Conservation (phyloP, 2,113 vertebrate species). For the Myodes glareolus region DNA sequence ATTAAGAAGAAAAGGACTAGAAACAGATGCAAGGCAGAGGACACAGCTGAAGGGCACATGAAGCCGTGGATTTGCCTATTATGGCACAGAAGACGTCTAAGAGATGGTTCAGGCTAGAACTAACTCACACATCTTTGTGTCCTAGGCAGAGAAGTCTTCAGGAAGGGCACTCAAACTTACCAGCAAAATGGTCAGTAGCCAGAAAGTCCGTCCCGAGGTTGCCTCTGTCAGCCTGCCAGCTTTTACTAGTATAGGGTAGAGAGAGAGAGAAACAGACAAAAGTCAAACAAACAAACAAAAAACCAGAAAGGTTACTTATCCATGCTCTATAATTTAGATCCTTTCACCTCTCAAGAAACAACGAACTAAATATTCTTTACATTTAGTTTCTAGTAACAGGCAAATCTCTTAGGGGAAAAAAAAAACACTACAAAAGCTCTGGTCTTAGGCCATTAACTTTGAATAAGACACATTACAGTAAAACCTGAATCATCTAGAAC, state of each 20-base stretch:
- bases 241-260: slow-evolving; percentile 86
- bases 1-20: not conserved
- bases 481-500: not conserved
- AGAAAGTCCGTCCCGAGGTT: slow-evolving; percentile 99
- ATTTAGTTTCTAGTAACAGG: not conserved
- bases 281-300: not conserved
- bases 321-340: not conserved
- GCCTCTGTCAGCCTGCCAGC: slow-evolving; percentile 98
- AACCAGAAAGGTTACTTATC: not conserved
- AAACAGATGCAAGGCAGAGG: not conserved
- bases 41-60: not conserved
- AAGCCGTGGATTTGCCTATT: rapidly evolving
- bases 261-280: not conserved
- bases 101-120: not conserved
- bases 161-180: slow-evolving; percentile 85
- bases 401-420: not conserved
- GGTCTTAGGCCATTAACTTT: not conserved
- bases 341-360: not conserved
- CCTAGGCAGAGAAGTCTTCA: too few relatives aligned
- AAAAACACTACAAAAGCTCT: not conserved
- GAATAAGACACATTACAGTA: not conserved
- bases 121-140: not conserved
- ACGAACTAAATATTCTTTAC: not conserved
- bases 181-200: slow-evolving; percentile 99
- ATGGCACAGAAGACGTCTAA: not conserved